Percentiles rank a stretch among this genome's conserved stretches.
Conservation (phyloP, 2,797 vertebrate genomes). For the Cebuella pygmaea region DNA sequence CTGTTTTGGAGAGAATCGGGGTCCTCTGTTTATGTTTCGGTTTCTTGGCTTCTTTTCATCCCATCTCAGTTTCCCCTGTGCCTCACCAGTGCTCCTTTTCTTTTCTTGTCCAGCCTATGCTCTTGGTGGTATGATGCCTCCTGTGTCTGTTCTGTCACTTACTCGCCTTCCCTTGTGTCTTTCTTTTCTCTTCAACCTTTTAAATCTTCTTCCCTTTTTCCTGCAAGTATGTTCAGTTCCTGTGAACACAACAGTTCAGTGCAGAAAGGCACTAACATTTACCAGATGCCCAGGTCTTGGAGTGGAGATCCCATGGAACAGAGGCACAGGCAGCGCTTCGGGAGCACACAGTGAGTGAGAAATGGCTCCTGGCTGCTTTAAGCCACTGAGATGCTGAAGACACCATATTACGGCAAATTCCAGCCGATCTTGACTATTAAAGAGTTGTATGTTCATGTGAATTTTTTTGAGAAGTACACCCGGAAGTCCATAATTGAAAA, state of each 20-base stretch:
- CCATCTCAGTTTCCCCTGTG: neutral
- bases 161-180: accelerated
- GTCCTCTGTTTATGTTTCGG: neutral
- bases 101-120: neutral
- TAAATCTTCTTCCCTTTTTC: neutral
- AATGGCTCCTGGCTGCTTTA: too few species aligned
- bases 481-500: neutral
- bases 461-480: neutral
- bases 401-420: neutral
- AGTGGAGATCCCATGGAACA: neutral
- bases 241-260: neutral
- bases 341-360: neutral
- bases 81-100: neutral
- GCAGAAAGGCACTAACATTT: neutral
- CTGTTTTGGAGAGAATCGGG: neutral
- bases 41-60: neutral
- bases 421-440: neutral
- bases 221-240: neutral
- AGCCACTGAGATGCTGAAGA: neutral
- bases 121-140: accelerated
- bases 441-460: neutral
- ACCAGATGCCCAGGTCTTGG: neutral
- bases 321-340: neutral
- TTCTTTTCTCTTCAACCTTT: neutral
- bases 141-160: neutral